Conservation (phyloP, 2,888 invertebrate genomes). For the Pristionchus fissidentatus region DNA sequence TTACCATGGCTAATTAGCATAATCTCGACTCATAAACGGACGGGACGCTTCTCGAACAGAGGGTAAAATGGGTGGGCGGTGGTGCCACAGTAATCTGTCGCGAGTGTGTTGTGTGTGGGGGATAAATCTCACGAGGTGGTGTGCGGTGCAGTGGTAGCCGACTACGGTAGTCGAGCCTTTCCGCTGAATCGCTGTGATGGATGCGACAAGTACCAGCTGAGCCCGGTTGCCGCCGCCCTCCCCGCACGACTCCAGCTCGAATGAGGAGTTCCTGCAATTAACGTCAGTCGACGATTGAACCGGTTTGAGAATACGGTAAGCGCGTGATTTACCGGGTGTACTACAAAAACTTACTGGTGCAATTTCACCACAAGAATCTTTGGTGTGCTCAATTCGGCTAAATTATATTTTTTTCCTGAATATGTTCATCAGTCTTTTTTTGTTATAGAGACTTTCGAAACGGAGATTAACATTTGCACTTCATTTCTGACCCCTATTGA, state of each 20-base stretch:
- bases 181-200: slow-evolving; percentile 39
- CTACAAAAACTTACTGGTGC: too few species aligned
- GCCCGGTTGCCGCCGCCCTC: neutral
- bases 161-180: slow-evolving; percentile 33
- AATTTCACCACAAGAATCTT: too few species aligned
- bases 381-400: too few species aligned
- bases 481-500: neutral
- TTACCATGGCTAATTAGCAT: neutral
- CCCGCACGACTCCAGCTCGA: slow-evolving; percentile 44
- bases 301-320: too few species aligned
- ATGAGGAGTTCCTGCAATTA: slow-evolving; percentile 38
- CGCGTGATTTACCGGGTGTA: too few species aligned
- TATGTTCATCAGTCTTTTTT: too few species aligned
- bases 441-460: too few species aligned
- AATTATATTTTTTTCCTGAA: too few species aligned
- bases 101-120: neutral
- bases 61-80: neutral
- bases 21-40: neutral
- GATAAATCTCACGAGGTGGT: slow-evolving; percentile 38
- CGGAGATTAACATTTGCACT: neutral
- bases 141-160: slow-evolving; percentile 38
- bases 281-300: neutral
- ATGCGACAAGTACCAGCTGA: slow-evolving; percentile 47
- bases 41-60: neutral
- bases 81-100: neutral